Percentiles rank a stretch among this genome's conserved stretches.
phyloP scores from a whole-genome alignment of 2,797 vertebrate genomes.

The Pipistrellus nathusii region DNA sequence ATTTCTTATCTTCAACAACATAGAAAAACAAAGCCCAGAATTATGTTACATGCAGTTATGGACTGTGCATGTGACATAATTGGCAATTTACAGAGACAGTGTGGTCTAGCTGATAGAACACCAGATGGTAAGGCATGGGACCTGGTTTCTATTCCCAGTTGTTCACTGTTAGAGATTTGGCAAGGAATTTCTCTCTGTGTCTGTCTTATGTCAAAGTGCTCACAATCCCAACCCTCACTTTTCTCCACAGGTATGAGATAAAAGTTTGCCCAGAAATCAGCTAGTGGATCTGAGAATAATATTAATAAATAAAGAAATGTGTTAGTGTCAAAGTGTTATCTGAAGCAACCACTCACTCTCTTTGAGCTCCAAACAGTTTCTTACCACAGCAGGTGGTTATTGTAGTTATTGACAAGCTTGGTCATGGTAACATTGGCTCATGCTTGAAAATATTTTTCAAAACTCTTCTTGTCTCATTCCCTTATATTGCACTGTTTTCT shows the following conservation, averaged over 20 bases:
- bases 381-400: slow-evolving; percentile 2
- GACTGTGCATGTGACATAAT: too few species aligned
- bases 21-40: slow-evolving; percentile 36
- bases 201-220: slow-evolving; percentile 46
- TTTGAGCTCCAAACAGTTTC: slow-evolving; percentile 49
- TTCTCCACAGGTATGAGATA: neutral
- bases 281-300: neutral
- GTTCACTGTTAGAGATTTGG: slow-evolving; percentile 63
- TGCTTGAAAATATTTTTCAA: slow-evolving; percentile 46
- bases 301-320: neutral
- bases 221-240: neutral
- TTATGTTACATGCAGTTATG: neutral
- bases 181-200: slow-evolving; percentile 45
- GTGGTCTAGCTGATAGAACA: slow-evolving; percentile 78
- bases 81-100: slow-evolving; percentile 80
- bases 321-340: neutral
- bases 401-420: slow-evolving; percentile 26
- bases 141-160: slow-evolving; percentile 73
- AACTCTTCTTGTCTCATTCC: neutral
- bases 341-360: neutral
- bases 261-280: neutral
- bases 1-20: slow-evolving; percentile 28
- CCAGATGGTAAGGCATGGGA: slow-evolving; percentile 78
- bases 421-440: slow-evolving; percentile 33
- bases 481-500: neutral